Evolutionary conservation across 2,797 vertebrate species (phyloP).

Genomic region (Babyrousa celebensis): DNA sequence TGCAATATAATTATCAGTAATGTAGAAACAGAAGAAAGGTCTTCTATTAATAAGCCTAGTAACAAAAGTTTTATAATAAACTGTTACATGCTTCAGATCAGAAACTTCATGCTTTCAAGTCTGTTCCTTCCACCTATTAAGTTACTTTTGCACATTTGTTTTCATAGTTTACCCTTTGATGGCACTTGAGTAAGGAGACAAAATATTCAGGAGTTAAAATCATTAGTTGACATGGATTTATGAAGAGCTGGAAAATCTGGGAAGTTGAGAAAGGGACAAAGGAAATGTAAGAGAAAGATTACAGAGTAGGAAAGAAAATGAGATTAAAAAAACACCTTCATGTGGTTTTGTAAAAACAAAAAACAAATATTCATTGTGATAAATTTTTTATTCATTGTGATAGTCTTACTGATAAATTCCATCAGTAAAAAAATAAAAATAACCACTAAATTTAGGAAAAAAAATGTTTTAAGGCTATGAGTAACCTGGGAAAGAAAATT

Average conservation of each 20-base stretch:
- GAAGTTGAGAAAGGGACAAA: background rate
- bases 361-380: background rate
- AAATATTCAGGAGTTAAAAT: background rate
- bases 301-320: background rate
- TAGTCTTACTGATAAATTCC: background rate
- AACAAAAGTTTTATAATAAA: background rate
- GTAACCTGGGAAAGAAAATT: slow-evolving; percentile 28
- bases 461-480: background rate
- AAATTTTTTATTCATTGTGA: background rate
- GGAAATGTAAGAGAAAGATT: background rate
- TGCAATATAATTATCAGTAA: background rate
- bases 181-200: background rate
- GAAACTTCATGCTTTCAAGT: background rate
- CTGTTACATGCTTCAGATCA: background rate
- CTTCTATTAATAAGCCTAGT: background rate
- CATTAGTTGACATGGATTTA: background rate
- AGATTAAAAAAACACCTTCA: background rate
- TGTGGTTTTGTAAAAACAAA: background rate
- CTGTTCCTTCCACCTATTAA: background rate
- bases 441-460: background rate
- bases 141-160: background rate
- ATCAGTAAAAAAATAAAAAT: background rate
- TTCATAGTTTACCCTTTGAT: background rate
- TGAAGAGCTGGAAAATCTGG: background rate
- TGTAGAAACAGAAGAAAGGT: background rate